Percentiles rank a stretch among this genome's conserved stretches.
Conservation (phyloP, 2,113 vertebrate genomes). For the Eleginops maclovinus region DNA sequence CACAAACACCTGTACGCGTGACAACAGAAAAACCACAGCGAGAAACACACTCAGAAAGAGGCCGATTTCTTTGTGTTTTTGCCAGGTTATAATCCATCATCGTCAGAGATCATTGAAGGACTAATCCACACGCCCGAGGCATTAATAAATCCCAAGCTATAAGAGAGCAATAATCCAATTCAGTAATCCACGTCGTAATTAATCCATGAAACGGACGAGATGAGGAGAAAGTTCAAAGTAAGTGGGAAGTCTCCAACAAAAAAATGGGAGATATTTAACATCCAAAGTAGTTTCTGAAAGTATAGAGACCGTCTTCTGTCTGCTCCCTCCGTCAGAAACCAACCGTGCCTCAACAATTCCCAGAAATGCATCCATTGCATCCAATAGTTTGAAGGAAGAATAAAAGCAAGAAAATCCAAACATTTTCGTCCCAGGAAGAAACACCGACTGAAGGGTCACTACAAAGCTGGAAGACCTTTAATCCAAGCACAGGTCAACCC, state of each 20-base stretch:
- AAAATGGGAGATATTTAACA: neutral
- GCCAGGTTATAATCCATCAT: neutral
- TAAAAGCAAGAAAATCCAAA: neutral
- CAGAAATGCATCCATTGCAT: neutral
- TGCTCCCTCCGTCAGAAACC: too few species aligned
- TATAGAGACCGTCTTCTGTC: neutral
- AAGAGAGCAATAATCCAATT: neutral
- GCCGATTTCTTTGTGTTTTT: neutral
- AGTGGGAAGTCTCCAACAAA: too few species aligned
- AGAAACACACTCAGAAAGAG: neutral
- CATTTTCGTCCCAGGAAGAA: neutral
- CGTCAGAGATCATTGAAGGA: neutral
- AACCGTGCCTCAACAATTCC: too few species aligned
- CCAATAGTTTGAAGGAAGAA: neutral
- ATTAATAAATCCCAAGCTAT: neutral
- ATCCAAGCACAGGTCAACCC: too few species aligned
- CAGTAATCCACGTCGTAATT: slow-evolving; percentile 4
- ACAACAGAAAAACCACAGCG: too few species aligned
- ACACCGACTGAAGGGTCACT: neutral
- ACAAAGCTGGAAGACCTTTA: neutral
- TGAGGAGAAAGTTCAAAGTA: neutral
- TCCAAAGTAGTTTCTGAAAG: neutral
- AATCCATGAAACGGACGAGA: neutral
- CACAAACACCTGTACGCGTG: too few species aligned
- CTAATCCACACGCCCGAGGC: neutral